Evolutionary conservation across 2,888 invertebrate genomes (phyloP), one percentile per base, ranked within the genome.

Genomic region (Thera britannica): DNA sequence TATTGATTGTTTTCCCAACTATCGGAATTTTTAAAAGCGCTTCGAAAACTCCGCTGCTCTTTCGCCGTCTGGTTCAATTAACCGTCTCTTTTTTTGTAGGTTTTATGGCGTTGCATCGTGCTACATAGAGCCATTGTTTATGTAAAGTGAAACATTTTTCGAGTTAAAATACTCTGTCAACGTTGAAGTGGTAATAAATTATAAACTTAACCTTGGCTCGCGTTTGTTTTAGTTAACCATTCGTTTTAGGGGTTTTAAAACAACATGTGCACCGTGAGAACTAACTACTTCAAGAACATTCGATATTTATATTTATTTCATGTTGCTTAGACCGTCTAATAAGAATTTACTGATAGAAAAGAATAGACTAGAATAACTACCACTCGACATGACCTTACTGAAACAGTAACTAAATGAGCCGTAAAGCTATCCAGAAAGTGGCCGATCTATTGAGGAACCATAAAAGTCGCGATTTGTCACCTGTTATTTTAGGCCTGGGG

Each of bases 131-230:
- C 73, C 81, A 86, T 90, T 92, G 92, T 92, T 90, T 90, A 86
- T 83, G 81, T 78, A 80, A 80, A 75, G 77, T 76, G 79, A 81
- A 82, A 87, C 77, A 83, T 81, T 86, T 87, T 90, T 84, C 75
- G 78, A 81, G 81, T 83, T 23, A 5, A 52, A 7, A 82, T 69
- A 83, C 80, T 75, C 85, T 87, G 90, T 91, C 90, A 85, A 78
- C 87, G 75, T 77, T 86, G 81, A 87, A 93, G 93, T 90, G 89
- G 89, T 82, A 74, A 89, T 93, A 92, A 92, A 93, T 93, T 90
- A 90, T 88, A 85, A 90, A 85, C 86, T 88, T 90, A 92, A 90
- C 92, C 92, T 92, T 92, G 89, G 85, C 77, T 80, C 62, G 79
- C 81, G 87, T 88, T 90, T 93, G 90, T 92, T 92, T 90, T 86